Conservation (phyloP, 2,113 vertebrate species). For the Perca fluviatilis region DNA sequence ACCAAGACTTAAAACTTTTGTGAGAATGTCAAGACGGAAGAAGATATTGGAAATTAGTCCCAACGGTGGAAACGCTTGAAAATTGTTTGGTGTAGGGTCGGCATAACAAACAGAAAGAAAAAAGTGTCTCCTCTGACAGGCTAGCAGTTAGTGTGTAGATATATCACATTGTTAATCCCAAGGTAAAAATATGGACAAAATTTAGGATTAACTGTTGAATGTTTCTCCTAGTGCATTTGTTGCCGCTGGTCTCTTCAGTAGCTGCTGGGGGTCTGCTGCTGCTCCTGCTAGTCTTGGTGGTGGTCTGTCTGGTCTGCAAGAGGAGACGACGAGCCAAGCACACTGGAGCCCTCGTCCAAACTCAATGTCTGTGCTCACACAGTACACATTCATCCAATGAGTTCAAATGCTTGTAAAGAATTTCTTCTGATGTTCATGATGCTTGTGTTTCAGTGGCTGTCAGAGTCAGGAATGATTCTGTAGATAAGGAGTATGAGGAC, state of each 20-base stretch:
- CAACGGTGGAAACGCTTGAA: too few relatives aligned
- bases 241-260: conserved; percentile 5
- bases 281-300: conserved; percentile 30
- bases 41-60: too few relatives aligned
- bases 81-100: too few relatives aligned
- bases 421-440: background rate
- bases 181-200: too few relatives aligned
- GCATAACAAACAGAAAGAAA: too few relatives aligned
- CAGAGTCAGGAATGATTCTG: background rate
- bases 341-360: background rate
- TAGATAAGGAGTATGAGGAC: background rate
- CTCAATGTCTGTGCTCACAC: conserved; percentile 32
- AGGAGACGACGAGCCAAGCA: background rate
- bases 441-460: conserved; percentile 20
- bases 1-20: too few relatives aligned
- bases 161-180: too few relatives aligned
- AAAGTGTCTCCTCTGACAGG: too few relatives aligned
- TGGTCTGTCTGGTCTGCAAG: background rate
- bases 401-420: background rate
- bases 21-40: too few relatives aligned
- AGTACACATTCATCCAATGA: background rate
- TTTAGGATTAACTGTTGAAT: background rate
- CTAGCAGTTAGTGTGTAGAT: too few relatives aligned
- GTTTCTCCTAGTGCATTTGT: conserved; percentile 22
- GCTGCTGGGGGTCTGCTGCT: conserved; percentile 27